Evolutionary conservation across 2,888 invertebrate species (phyloP).

Genomic region (Antitype chi): DNA sequence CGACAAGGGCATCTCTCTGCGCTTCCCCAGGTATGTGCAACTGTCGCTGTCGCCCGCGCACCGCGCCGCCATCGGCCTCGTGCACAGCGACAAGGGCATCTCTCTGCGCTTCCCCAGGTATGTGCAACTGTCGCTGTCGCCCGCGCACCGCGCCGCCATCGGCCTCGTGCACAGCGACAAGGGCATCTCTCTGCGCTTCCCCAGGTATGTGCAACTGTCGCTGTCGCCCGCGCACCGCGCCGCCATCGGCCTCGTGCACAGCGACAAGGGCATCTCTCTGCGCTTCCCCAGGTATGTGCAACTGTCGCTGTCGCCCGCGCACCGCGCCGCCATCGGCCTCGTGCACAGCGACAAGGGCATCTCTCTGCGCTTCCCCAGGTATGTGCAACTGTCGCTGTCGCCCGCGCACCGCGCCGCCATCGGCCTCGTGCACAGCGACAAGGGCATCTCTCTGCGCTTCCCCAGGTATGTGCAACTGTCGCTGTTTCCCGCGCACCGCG

Average conservation of each 20-base stretch:
- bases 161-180: constrained; percentile 93
- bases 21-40: constrained; percentile 93
- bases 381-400: no score
- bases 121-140: no score
- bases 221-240: no score
- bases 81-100: constrained; percentile 97
- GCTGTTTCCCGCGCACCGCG: constrained; percentile 76
- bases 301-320: no score
- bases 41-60: no score
- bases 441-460: no score
- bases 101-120: constrained; percentile 93
- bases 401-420: constrained; percentile 91
- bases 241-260: constrained; percentile 89
- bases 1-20: constrained; percentile 97
- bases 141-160: no score
- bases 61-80: not conserved
- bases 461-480: no score
- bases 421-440: not conserved
- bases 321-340: constrained; percentile 92
- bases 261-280: constrained; percentile 97
- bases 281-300: constrained; percentile 86
- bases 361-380: constrained; percentile 93
- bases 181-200: constrained; percentile 97
- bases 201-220: no score
- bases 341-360: constrained; percentile 97